Conservation (phyloP, 2,797 vertebrate genomes). For the Pantherophis alleghaniensis region DNA sequence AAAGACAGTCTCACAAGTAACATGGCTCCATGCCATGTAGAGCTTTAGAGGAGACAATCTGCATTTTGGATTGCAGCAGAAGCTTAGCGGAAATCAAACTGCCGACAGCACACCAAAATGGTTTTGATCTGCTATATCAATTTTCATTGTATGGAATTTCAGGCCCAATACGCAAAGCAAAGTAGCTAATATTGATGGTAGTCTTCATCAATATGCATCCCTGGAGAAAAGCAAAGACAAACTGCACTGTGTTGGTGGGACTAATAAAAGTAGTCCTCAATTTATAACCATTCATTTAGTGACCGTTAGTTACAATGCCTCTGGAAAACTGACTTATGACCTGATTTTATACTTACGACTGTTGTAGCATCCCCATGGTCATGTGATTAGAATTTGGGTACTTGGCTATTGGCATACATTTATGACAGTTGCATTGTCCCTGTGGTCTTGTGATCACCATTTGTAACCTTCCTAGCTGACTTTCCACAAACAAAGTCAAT, state of each 20-base stretch:
- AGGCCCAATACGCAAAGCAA: constrained; percentile 3
- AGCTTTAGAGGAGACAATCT: neutral
- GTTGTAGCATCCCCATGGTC: neutral
- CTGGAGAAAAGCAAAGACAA: constrained; percentile 55
- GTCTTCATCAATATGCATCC: constrained; percentile 37
- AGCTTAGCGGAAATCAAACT: neutral
- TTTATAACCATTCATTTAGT: neutral
- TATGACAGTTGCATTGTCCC: neutral
- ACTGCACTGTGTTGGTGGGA: constrained; percentile 20
- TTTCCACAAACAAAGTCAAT: neutral
- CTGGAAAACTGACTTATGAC: neutral
- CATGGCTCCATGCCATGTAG: neutral
- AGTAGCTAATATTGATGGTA: constrained; percentile 43
- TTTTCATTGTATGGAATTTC: constrained; percentile 17
- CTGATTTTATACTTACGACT: neutral
- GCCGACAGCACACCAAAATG: neutral
- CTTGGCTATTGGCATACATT: neutral
- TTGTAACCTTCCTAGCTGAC: neutral
- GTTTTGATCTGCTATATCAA: neutral
- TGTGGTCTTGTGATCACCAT: neutral
- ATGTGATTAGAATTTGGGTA: neutral
- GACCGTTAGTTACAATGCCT: neutral
- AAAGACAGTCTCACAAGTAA: neutral
- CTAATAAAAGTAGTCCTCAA: constrained; percentile 25
- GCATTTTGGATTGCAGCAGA: neutral